A percentile compares a stretch with the other conserved stretches of the same genome.
phyloP scores from a whole-genome alignment of 2,888 invertebrate species.

The Pristionchus maxplancki region DNA sequence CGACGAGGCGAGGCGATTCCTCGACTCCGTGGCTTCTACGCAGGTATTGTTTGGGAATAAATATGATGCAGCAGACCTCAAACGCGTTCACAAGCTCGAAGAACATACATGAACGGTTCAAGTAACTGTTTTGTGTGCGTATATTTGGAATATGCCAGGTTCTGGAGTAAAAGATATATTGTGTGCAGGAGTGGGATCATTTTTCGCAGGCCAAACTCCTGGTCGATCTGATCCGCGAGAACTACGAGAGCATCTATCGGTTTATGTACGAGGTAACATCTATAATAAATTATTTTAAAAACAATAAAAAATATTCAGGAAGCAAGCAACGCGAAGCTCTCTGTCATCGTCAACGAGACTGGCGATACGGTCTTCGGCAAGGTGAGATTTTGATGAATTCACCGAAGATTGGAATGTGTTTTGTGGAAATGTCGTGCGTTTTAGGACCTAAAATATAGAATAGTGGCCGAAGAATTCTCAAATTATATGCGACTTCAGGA shows the following conservation, averaged over 20 bases:
- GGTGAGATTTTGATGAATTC: conserved; percentile 17
- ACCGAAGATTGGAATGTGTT: no score
- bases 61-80: neutral
- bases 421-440: no score
- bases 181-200: neutral
- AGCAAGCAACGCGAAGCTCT: conserved; percentile 36
- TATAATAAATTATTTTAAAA: neutral
- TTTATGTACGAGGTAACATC: conserved; percentile 36
- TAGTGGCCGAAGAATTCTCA: no score
- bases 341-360: conserved; percentile 1
- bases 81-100: neutral
- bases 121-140: no score
- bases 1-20: conserved; percentile 55
- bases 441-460: no score
- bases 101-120: no score
- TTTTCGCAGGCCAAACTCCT: conserved; percentile 52
- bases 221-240: conserved; percentile 60
- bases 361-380: conserved; percentile 35
- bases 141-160: no score
- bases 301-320: conserved; percentile 31
- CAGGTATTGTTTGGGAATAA: no score
- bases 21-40: conserved; percentile 63
- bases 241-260: conserved; percentile 55
- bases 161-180: no score
- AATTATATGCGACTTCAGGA: conserved; percentile 16